phyloP scores from a whole-genome alignment of 2,113 vertebrate genomes.

The Chrysemys picta region DNA sequence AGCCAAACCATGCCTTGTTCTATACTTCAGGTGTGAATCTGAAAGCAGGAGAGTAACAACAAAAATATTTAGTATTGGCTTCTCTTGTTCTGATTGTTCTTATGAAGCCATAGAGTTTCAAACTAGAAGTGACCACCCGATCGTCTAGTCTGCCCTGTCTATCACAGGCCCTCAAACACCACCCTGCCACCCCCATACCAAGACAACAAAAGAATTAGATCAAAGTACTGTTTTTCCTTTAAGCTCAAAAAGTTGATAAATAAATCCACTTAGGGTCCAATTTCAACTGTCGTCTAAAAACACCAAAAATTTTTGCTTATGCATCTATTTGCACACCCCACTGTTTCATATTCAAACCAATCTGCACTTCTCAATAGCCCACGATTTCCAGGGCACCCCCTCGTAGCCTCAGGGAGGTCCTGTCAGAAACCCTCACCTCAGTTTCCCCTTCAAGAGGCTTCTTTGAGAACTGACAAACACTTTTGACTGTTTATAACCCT shows the following conservation, averaged over 20 bases:
- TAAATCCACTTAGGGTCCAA: background rate
- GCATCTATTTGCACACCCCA: background rate
- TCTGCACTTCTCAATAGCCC: background rate
- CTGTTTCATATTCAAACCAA: background rate
- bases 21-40: background rate
- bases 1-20: background rate
- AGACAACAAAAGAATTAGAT: background rate
- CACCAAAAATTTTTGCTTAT: background rate
- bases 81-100: background rate
- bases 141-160: too few species aligned
- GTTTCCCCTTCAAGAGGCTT: background rate
- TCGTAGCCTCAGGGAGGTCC: background rate
- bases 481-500: background rate
- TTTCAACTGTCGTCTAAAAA: background rate
- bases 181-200: background rate
- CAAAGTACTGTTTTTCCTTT: background rate
- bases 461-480: background rate
- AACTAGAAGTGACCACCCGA: too few species aligned
- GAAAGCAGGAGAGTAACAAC: background rate
- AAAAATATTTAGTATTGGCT: background rate
- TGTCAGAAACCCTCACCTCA: background rate
- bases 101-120: too few species aligned
- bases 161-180: background rate
- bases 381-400: background rate
- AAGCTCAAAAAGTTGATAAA: background rate